Conservation (phyloP, 2,113 vertebrate species). For the Tragelaphus scriptus region DNA sequence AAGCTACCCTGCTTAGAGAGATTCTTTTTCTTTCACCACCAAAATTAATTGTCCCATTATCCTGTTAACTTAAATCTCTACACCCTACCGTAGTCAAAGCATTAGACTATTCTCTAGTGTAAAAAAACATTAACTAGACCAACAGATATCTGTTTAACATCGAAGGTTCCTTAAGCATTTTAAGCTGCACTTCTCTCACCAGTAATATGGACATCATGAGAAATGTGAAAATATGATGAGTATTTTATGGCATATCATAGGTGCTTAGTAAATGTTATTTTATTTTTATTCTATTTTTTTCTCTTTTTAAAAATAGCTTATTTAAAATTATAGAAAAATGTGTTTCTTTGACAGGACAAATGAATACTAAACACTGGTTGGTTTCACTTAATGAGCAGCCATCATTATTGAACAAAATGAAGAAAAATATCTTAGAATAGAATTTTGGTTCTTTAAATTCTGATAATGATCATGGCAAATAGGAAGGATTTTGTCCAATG, state of each 20-base stretch:
- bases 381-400: neutral
- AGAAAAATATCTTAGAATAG: neutral
- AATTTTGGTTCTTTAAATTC: neutral
- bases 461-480: neutral
- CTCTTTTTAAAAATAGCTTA: neutral
- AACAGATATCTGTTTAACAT: neutral
- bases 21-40: neutral
- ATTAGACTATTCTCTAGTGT: neutral
- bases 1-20: neutral
- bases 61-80: neutral
- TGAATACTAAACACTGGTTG: neutral
- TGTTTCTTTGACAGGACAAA: neutral
- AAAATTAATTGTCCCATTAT: neutral
- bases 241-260: neutral
- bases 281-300: neutral
- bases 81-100: neutral
- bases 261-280: neutral
- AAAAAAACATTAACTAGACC: neutral
- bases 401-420: neutral
- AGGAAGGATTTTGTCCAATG: neutral
- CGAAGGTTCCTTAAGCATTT: neutral
- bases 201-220: neutral
- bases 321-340: neutral
- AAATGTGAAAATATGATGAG: neutral
- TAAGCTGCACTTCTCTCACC: neutral